phyloP scores from a whole-genome alignment of 2,888 invertebrate genomes.

The Hyppa rectilinea region DNA sequence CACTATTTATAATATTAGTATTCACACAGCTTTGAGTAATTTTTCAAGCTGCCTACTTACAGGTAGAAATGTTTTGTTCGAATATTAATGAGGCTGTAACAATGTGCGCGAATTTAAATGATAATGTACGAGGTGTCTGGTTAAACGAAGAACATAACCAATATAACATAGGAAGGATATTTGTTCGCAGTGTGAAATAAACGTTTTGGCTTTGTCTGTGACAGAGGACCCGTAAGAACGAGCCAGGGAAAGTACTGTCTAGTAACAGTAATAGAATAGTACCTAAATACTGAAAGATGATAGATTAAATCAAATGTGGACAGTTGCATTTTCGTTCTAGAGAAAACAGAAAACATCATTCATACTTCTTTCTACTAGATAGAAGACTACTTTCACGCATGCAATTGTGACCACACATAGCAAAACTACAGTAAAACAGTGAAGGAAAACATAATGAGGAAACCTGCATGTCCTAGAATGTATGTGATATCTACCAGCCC shows the following conservation, averaged over 20 bases:
- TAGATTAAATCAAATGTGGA: too few relatives aligned
- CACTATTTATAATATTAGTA: conserved; percentile 78
- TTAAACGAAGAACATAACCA: conserved; percentile 13
- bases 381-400: too few relatives aligned
- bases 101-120: conserved; percentile 69
- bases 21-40: conserved; percentile 73
- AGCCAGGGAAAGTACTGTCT: too few relatives aligned
- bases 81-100: conserved; percentile 73
- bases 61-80: conserved; percentile 70
- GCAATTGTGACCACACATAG: background rate
- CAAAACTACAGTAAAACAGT: background rate
- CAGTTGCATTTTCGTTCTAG: background rate
- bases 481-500: too few relatives aligned
- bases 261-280: background rate
- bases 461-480: too few relatives aligned
- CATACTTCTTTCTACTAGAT: too few relatives aligned
- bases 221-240: background rate
- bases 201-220: background rate
- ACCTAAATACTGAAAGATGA: background rate
- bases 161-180: background rate
- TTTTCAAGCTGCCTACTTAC: conserved; percentile 63
- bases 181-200: background rate
- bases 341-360: background rate
- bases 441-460: too few relatives aligned
- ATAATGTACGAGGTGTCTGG: conserved; percentile 60